Base-by-base conservation (phyloP, 2,888 invertebrate genomes). In the Apamea sordens region DNA sequence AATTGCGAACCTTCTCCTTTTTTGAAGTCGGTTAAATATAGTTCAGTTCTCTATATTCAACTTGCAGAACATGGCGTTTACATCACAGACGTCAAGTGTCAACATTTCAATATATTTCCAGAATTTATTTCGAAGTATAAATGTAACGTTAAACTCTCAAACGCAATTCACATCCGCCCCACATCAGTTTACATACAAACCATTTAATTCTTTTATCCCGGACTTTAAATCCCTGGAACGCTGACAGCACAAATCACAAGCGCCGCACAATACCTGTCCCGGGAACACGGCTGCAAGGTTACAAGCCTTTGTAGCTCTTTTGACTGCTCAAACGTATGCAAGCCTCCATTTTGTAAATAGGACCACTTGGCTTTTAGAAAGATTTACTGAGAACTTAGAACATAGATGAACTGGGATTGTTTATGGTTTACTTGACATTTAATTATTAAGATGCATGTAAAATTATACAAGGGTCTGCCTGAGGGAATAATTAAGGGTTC, bases 191-290 rank as follows among this genome's bases (percentile, higher is more conserved):
- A 85, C 67, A 85, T 56, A 36, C 84, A 36, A 53, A 7, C 69
- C 50, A 63, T 74, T 83, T 73, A 82, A 84, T 86, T 86, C 24
- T 84, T 86, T 70, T 50, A 70, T 41, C n/a, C 69, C 61, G 76
- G 83, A 61, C 24, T 65, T 86, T 63, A 71, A 82, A 76, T 76
- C 83, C 70, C 77, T 56, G 50, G 61, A 28, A 24, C 36, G 73
- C 32, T 86, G 70, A 83, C 86, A 76, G 77, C 69, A 84, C 84
- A 79, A 74, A 76, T 85, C 76, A 76, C 71, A 70, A 73, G 67
- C 73, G 65, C 63, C 18, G 5, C 70, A 85, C 73, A 84, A 84
- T 74, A 76, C 75, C 59, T 76, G 84, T 73, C 75, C 53, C 32
- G 61, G 56, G 28, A 41, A 69, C 63, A 67, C 61, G 61, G 59